Conservation (phyloP, 2,113 vertebrate genomes). For the Dissostichus mawsoni region DNA sequence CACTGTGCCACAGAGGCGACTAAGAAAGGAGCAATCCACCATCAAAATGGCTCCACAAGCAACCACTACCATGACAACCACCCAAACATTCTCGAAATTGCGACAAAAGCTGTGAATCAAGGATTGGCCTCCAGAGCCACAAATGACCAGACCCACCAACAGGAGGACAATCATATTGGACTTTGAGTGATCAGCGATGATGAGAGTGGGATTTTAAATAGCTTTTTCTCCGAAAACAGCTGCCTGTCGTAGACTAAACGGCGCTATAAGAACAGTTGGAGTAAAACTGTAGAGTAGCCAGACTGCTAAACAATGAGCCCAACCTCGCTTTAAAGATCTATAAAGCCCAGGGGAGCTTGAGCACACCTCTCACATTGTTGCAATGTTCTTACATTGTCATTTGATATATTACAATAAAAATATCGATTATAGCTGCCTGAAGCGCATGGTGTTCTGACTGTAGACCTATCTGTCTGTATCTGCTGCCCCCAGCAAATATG, state of each 20-base stretch:
- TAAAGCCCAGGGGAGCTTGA: background rate
- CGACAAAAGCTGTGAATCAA: background rate
- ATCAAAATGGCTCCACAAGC: background rate
- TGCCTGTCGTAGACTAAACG: background rate
- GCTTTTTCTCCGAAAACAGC: background rate
- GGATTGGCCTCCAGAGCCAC: background rate
- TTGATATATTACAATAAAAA: conserved; percentile 2
- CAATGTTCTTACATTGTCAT: background rate
- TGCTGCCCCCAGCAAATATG: conserved; percentile 31
- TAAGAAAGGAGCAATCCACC: background rate
- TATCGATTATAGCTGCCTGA: background rate
- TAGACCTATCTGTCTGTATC: conserved; percentile 46
- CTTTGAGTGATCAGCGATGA: background rate
- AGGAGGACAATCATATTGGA: background rate
- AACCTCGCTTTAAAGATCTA: background rate
- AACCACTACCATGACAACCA: background rate
- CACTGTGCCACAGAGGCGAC: background rate
- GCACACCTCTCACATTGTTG: background rate
- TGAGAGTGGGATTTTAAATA: background rate
- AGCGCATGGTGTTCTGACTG: conserved; percentile 22
- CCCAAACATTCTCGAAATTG: background rate
- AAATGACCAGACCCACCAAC: background rate
- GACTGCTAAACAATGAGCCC: conserved; percentile 1
- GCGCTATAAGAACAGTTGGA: background rate
- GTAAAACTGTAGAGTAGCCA: background rate